phyloP scores from a whole-genome alignment of 2,888 invertebrate species.

The Plebejus melissa region DNA sequence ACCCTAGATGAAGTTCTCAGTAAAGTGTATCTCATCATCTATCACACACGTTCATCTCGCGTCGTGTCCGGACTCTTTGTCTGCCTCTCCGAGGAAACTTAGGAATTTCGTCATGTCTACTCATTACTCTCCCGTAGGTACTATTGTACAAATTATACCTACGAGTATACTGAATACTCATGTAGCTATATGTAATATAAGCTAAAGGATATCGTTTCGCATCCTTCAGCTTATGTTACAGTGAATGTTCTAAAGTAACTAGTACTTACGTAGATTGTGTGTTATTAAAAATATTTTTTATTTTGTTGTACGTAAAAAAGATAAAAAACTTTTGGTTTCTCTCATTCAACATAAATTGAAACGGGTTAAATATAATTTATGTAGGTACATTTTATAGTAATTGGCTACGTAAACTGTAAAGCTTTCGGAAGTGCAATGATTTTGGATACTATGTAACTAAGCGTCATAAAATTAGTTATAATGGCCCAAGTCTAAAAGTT shows the following conservation, averaged over 20 bases:
- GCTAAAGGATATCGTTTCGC: neutral
- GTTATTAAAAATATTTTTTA: too few relatives aligned
- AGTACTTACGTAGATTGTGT: neutral
- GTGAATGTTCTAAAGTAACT: neutral
- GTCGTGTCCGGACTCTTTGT: slow-evolving; percentile 55
- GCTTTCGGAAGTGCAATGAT: too few relatives aligned
- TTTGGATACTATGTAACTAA: neutral
- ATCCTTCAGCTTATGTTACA: neutral
- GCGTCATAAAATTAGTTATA: neutral
- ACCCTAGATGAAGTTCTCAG: slow-evolving; percentile 56
- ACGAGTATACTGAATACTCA: neutral
- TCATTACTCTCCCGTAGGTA: slow-evolving; percentile 39
- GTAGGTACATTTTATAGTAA: too few relatives aligned
- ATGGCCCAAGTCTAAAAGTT: too few relatives aligned
- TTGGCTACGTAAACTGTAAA: too few relatives aligned
- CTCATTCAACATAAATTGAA: too few relatives aligned
- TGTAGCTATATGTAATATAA: neutral
- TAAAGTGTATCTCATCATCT: slow-evolving; percentile 60
- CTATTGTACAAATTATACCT: slow-evolving; percentile 26
- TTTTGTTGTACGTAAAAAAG: too few relatives aligned
- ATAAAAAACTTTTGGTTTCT: too few relatives aligned
- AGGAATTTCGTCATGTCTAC: slow-evolving; percentile 46
- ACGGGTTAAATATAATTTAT: too few relatives aligned
- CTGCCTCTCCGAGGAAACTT: slow-evolving; percentile 44
- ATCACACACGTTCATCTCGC: slow-evolving; percentile 72